Evolutionary conservation across 2,797 vertebrate species (phyloP).

Genomic region (Pitangus sulphuratus): DNA sequence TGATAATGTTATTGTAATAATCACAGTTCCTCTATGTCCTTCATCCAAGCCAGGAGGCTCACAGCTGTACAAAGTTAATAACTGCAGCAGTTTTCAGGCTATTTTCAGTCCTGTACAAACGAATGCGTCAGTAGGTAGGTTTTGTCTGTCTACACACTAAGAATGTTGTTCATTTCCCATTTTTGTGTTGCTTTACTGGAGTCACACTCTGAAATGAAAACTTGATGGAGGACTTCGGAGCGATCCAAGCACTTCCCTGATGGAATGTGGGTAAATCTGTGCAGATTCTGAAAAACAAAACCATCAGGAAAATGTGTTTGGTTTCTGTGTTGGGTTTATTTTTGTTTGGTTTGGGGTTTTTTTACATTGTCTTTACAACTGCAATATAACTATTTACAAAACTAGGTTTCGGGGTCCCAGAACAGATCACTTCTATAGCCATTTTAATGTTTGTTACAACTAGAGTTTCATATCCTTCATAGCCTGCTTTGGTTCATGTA

Average conservation of each 20-base stretch:
- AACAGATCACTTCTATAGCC: not conserved
- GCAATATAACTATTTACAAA: not conserved
- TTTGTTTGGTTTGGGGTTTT: rapidly evolving
- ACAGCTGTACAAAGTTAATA: constrained; percentile 74
- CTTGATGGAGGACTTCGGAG: constrained; percentile 92
- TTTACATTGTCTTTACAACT: not conserved
- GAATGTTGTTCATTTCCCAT: constrained; percentile 99
- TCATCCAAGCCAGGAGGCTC: constrained; percentile 74
- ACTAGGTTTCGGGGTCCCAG: not conserved
- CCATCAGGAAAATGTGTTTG: not conserved
- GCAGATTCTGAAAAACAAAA: constrained; percentile 84
- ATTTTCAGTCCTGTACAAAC: constrained; percentile 74
- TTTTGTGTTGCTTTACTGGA: constrained; percentile 89
- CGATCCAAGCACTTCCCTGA: constrained; percentile 90
- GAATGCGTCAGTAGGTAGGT: constrained; percentile 73
- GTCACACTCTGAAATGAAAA: constrained; percentile 93
- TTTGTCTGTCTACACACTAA: constrained; percentile 84
- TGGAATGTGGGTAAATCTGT: constrained; percentile 88
- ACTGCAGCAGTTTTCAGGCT: constrained; percentile 84
- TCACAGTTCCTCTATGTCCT: constrained; percentile 79
- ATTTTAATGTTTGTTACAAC: not conserved
- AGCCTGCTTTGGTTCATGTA: not conserved
- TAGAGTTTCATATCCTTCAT: not conserved
- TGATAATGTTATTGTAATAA: constrained; percentile 78
- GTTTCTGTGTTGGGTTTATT: not conserved